phyloP scores from a whole-genome alignment of 2,113 vertebrate genomes.

The Dasyurus viverrinus region DNA sequence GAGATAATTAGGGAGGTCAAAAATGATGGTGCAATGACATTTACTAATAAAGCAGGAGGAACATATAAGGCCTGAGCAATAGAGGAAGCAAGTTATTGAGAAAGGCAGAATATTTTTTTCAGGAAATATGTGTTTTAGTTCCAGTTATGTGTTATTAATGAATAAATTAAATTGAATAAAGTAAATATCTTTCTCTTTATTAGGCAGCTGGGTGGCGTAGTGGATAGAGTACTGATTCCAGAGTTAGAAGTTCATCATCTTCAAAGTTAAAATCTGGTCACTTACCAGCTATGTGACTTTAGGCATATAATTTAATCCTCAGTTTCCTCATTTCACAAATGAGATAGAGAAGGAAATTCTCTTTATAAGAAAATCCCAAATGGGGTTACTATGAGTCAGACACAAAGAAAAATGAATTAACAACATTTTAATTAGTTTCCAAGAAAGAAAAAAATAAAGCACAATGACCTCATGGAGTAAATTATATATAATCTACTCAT shows the following conservation, averaged over 20 bases:
- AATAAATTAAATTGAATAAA: not conserved
- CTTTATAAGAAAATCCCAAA: not conserved
- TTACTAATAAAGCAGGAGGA: not conserved
- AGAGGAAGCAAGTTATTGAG: not conserved
- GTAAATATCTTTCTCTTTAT: not conserved
- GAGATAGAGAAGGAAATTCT: not conserved
- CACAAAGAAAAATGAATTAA: not conserved
- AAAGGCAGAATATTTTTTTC: not conserved
- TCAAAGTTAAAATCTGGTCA: not conserved
- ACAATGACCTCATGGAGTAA: not conserved
- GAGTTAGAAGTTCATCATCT: not conserved
- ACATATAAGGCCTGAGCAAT: not conserved
- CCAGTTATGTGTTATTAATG: not conserved
- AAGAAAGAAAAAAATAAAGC: not conserved
- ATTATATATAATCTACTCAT: not conserved
- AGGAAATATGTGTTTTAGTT: not conserved
- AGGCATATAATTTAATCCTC: not conserved
- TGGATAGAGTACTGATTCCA: not conserved
- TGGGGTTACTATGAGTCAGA: not conserved
- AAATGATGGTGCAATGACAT: not conserved
- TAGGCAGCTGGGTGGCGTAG: not conserved
- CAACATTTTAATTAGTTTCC: not conserved
- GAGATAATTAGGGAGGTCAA: not conserved
- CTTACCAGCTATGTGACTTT: not conserved
- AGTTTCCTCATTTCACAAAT: not conserved